Percentiles rank a stretch among this genome's conserved stretches.
phyloP scores from a whole-genome alignment of 2,888 invertebrate species.

The Eledona agricola region DNA sequence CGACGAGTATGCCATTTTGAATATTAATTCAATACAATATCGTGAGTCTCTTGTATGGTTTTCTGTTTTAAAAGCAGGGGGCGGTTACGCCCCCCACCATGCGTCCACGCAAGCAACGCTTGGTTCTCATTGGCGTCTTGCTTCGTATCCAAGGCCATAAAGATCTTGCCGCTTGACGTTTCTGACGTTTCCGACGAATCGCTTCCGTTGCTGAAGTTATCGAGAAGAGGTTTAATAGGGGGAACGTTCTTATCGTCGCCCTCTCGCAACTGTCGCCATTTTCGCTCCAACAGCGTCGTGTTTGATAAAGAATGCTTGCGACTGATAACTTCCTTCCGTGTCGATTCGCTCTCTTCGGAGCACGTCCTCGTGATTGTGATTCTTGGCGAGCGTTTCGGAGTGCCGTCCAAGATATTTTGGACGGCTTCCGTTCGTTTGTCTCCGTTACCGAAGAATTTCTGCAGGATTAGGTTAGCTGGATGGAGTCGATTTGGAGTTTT shows the following conservation, averaged over 20 bases:
- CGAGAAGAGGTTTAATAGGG: conserved; percentile 51
- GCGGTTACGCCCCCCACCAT: conserved; percentile 21
- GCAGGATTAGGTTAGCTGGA: conserved; percentile 69
- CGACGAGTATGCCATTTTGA: too few species aligned
- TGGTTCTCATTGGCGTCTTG: conserved; percentile 58
- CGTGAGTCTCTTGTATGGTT: conserved; percentile 52
- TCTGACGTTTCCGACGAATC: conserved; percentile 64
- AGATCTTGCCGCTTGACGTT: conserved; percentile 58
- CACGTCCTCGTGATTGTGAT: conserved; percentile 78
- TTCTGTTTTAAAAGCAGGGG: conserved; percentile 48
- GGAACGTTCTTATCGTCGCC: conserved; percentile 48
- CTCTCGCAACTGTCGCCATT: conserved; percentile 58
- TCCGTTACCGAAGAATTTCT: conserved; percentile 69
- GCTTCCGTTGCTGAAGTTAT: conserved; percentile 57
- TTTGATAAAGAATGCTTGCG: conserved; percentile 61
- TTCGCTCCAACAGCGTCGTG: conserved; percentile 59
- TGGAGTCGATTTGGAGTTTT: conserved; percentile 59
- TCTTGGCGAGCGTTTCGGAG: conserved; percentile 66
- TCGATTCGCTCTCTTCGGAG: conserved; percentile 74
- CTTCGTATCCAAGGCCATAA: conserved; percentile 58
- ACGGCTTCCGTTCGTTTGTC: conserved; percentile 46
- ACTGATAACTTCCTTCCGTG: conserved; percentile 55
- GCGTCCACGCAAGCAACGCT: conserved; percentile 68
- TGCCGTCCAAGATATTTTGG: conserved; percentile 53
- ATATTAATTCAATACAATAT: too few species aligned